phyloP scores from a whole-genome alignment of 92 coral and sea anemone species.

The Phenganax subtilis region DNA sequence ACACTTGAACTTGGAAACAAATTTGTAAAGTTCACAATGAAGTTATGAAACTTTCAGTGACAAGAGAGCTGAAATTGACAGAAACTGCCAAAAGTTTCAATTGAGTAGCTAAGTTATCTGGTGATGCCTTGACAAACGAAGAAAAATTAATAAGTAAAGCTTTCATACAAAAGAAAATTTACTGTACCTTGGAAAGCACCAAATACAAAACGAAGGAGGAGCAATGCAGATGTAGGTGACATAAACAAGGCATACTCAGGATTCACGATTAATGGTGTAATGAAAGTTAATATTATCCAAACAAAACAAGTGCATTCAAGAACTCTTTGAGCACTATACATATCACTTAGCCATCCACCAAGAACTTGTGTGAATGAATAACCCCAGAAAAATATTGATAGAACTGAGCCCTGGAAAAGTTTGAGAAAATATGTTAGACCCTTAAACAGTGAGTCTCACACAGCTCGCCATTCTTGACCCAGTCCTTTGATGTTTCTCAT shows the following conservation, averaged over 20 bases:
- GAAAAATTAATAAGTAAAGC: no score
- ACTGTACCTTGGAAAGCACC: conserved; percentile 83
- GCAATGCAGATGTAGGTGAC: conserved; percentile 61
- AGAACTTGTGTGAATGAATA: conserved; percentile 88
- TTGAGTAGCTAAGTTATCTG: no score
- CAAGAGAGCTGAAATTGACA: no score
- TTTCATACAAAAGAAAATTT: neutral
- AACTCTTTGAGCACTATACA: conserved; percentile 84
- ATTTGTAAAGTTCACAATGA: no score
- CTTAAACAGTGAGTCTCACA: neutral
- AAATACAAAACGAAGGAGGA: conserved; percentile 67
- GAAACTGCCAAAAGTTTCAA: no score
- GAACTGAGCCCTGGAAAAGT: conserved; percentile 66
- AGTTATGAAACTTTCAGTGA: no score
- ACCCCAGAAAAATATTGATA: conserved; percentile 99
- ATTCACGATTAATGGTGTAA: conserved; percentile 67
- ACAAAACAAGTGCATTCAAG: conserved; percentile 71
- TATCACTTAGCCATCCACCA: conserved; percentile 96
- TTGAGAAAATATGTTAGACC: neutral
- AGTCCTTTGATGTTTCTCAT: no score
- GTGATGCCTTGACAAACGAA: no score
- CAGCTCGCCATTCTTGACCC: no score
- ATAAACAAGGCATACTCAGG: conserved; percentile 56
- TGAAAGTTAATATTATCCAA: conserved; percentile 75
- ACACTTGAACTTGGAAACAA: no score